phyloP scores from a whole-genome alignment of 2,888 invertebrate genomes.

The Silvanus unidentatus region DNA sequence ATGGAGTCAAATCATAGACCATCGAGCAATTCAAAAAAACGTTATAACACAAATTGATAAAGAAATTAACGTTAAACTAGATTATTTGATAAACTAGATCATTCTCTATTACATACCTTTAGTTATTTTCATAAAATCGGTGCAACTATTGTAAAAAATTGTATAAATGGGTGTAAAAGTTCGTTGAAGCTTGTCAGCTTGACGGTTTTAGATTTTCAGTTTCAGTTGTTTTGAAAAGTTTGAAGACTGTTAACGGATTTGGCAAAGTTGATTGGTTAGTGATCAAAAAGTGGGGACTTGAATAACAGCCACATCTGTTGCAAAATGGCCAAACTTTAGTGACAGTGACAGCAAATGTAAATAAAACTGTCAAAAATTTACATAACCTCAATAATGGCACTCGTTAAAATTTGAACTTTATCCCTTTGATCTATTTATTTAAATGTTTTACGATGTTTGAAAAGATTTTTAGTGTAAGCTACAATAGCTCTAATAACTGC shows the following conservation, averaged over 20 bases:
- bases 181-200: conserved; percentile 34
- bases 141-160: conserved; percentile 13
- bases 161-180: conserved; percentile 28
- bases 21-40: too few species aligned
- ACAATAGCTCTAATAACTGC: conserved; percentile 46
- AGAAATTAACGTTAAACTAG: too few species aligned
- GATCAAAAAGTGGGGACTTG: conserved; percentile 3
- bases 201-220: conserved; percentile 27
- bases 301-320: background rate
- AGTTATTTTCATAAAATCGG: background rate
- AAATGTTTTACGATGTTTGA: conserved; percentile 41
- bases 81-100: too few species aligned
- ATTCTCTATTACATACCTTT: too few species aligned
- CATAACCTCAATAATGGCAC: too few species aligned
- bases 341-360: conserved; percentile 7
- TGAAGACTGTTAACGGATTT: conserved; percentile 27
- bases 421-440: too few species aligned
- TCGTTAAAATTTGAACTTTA: too few species aligned
- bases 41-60: too few species aligned
- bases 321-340: background rate
- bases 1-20: too few species aligned
- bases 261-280: conserved; percentile 28
- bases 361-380: background rate
- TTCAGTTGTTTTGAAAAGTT: conserved; percentile 38
- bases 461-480: conserved; percentile 46